A percentile compares a stretch with the other conserved stretches of the same genome.
These are phyloP conservation scores for Mesopsocus fuscifrons DNA, from an alignment of 2,888 invertebrate species.

Conservation along the genomic window DNA sequence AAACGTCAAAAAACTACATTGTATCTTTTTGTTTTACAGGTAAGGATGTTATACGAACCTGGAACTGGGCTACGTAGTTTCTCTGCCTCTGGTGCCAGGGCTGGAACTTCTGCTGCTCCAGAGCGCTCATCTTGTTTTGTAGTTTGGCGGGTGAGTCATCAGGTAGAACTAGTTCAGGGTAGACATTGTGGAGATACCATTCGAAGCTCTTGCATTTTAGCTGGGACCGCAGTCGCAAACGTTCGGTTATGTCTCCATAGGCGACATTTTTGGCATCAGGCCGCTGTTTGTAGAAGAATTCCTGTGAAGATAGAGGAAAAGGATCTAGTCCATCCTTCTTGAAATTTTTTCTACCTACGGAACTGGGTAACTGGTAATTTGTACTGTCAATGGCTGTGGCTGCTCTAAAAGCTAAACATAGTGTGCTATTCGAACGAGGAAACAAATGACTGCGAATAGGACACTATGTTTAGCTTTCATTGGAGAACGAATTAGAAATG, in stretches of 20 bases:
- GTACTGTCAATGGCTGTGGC: too few species aligned
- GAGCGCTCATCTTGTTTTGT: constrained; percentile 37
- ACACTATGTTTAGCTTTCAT: too few species aligned
- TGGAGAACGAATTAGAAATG: too few species aligned
- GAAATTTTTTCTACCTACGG: too few species aligned
- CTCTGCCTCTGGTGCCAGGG: constrained; percentile 56
- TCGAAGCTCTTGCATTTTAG: constrained; percentile 63
- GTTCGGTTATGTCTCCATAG: constrained; percentile 64
- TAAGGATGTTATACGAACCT: too few species aligned
- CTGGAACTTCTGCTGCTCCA: constrained; percentile 44
- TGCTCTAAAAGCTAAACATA: too few species aligned
- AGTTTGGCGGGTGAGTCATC: constrained; percentile 33
- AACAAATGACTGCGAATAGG: too few species aligned
- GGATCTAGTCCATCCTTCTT: too few species aligned
- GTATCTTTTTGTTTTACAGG: too few species aligned
- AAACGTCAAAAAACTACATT: too few species aligned
- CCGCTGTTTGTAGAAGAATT: constrained; percentile 50
- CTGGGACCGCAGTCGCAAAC: constrained; percentile 47
- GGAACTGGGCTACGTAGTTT: constrained; percentile 23
- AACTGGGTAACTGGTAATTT: too few species aligned
- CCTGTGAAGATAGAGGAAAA: constrained; percentile 38
- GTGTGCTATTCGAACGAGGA: too few species aligned
- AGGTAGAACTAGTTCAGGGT: constrained; percentile 56
- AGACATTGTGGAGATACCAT: constrained; percentile 74
- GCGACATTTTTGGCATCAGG: constrained; percentile 30